These are phyloP conservation scores for Eurytoma adleriae DNA, from an alignment of 2,888 invertebrate genomes.

Conservation along the genomic window DNA sequence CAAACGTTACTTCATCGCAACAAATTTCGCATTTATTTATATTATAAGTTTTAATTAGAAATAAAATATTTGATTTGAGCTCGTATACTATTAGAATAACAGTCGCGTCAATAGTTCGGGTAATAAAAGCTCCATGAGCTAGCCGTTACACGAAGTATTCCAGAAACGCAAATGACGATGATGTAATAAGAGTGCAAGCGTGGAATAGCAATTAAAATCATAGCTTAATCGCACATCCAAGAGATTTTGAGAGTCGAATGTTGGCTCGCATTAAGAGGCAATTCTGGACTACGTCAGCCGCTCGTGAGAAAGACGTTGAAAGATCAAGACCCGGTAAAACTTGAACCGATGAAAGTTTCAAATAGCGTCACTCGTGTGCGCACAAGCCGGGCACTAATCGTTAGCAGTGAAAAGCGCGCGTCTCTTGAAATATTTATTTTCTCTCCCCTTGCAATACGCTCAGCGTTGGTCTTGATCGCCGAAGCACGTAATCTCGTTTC, in stretches of 20 bases:
- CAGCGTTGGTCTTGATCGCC: conserved; percentile 49
- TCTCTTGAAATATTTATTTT: conserved; percentile 45
- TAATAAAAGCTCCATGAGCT: too few species aligned
- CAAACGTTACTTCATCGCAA: too few species aligned
- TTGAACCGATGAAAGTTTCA: conserved; percentile 45
- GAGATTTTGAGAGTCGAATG: conserved; percentile 31
- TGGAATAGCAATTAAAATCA: conserved; percentile 45
- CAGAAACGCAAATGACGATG: conserved; percentile 26
- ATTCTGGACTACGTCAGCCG: conserved; percentile 7
- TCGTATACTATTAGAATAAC: too few species aligned
- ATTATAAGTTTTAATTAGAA: too few species aligned
- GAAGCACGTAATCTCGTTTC: conserved; percentile 40
- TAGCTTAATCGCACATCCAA: conserved; percentile 18
- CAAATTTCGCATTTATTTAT: too few species aligned
- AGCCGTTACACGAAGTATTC: too few species aligned
- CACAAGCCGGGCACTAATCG: conserved; percentile 47
- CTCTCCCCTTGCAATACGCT: conserved; percentile 10
- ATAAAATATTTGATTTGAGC: too few species aligned
- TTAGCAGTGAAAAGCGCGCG: neutral
- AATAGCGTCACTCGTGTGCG: conserved; percentile 22
- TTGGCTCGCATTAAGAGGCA: conserved; percentile 34
- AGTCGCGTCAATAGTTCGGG: too few species aligned
- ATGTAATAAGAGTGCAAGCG: conserved; percentile 24
- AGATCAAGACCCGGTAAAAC: conserved; percentile 53
- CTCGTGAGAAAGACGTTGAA: conserved; percentile 18